Percentiles rank a stretch among this genome's conserved stretches.
phyloP scores from a whole-genome alignment of 2,797 vertebrate species.

The Semotilus atromaculatus region DNA sequence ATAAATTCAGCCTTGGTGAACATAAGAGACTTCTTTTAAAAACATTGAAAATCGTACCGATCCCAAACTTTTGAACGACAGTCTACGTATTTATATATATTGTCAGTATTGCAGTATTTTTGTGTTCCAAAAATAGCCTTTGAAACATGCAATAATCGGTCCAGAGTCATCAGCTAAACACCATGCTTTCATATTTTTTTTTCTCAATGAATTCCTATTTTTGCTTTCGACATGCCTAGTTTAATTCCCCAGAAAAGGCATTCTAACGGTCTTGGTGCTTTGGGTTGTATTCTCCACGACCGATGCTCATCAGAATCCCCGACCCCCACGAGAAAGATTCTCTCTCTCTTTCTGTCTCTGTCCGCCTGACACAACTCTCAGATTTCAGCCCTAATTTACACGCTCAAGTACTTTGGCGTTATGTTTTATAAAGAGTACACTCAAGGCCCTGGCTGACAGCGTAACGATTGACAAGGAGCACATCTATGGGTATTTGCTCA shows the following conservation, averaged over 20 bases:
- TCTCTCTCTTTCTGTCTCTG: slow-evolving; percentile 35
- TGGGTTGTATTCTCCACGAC: slow-evolving; percentile 57
- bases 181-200: slow-evolving; percentile 65
- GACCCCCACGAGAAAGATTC: slow-evolving; percentile 47
- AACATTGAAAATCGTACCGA: too few species aligned
- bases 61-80: too few species aligned
- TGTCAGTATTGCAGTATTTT: neutral
- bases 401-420: slow-evolving; percentile 49
- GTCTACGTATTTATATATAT: neutral
- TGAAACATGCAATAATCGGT: slow-evolving; percentile 46
- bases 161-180: slow-evolving; percentile 64
- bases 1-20: too few species aligned
- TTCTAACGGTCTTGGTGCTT: slow-evolving; percentile 60
- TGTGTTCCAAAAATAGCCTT: neutral
- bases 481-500: slow-evolving; percentile 47
- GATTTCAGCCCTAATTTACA: slow-evolving; percentile 61
- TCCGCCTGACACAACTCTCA: slow-evolving; percentile 57
- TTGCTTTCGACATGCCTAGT: slow-evolving; percentile 67
- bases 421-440: slow-evolving; percentile 55
- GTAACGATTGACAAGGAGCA: slow-evolving; percentile 61
- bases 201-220: slow-evolving; percentile 70
- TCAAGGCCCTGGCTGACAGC: slow-evolving; percentile 54
- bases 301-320: slow-evolving; percentile 55
- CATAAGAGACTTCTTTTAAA: too few species aligned
- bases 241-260: slow-evolving; percentile 72